Evolutionary conservation across 2,797 vertebrate genomes (phyloP).

Genomic region (Lerista edwardsae): DNA sequence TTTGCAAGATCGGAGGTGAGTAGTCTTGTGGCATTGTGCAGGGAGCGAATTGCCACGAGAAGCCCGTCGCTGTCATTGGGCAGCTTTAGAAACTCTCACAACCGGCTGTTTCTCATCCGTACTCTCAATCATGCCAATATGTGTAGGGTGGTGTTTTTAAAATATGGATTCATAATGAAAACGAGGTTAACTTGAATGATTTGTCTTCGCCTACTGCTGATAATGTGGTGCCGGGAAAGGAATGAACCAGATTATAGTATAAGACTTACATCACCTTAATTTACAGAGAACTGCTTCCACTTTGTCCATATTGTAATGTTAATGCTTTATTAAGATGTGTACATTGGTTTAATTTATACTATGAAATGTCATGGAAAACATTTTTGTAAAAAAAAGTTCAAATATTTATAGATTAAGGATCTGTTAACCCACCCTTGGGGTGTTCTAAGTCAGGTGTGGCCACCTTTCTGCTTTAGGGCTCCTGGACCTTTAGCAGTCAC

Average conservation of each 20-base stretch:
- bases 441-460: too few species aligned
- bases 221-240: conserved; percentile 12
- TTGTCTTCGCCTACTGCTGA: neutral
- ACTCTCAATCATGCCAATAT: conserved; percentile 47
- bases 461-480: too few species aligned
- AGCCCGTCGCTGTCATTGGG: conserved; percentile 7
- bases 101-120: conserved; percentile 49
- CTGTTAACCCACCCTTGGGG: conserved; percentile 45
- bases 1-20: neutral
- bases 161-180: neutral
- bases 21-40: neutral
- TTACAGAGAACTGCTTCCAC: neutral
- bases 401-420: conserved; percentile 60
- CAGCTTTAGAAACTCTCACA: conserved; percentile 42
- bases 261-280: neutral
- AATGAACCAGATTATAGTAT: neutral
- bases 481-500: too few species aligned
- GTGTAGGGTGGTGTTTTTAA: neutral
- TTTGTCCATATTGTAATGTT: conserved; percentile 27
- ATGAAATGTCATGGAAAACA: conserved; percentile 38
- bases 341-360: conserved; percentile 45
- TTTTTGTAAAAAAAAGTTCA: conserved; percentile 11
- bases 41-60: neutral
- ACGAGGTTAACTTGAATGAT: conserved; percentile 7
- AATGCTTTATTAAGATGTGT: conserved; percentile 8